Base-by-base conservation (phyloP, 37 sponge, comb jelly and placozoan genomes). In the Lycopodina hypogea region DNA sequence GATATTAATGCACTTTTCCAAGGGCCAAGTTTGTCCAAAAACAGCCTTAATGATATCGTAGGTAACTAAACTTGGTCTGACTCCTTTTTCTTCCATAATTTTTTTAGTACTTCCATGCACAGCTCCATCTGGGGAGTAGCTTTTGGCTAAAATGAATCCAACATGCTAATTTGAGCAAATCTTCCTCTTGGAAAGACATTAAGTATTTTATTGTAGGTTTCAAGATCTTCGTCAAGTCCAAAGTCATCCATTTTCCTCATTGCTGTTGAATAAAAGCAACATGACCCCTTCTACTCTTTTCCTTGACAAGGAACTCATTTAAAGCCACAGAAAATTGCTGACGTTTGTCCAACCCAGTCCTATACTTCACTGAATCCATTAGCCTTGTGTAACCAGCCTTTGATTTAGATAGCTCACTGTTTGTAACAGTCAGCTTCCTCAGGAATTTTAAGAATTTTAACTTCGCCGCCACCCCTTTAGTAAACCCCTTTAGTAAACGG, bases 81-180 rank as follows among this genome's bases (percentile, higher is more conserved):
- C 69, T 2, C 95, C 95, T 39, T 93, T 79, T 0, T 90, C 95
- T 73, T 96, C 97, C 97, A 96, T 96, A n/a, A n/a, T 61, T 87
- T 93, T 14, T 76, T 69, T 3, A 96, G 83, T 3, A 96, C 21
- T 11, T 88, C 75, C 68, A 96, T 56, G 38, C 94, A 89, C 17
- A 88, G 77, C 30, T 96, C 97, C 34, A 93, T 74, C 29, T 93
- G 95, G 24, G 97, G 97, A 22, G 80, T 69, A 1, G 95, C 86
- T 19, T 71, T 85, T 0, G 97, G 97, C 92, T 92, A 96, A 3
- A 96, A 18, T 0, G 92, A 86, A 85, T 96, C 97, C 29, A 96
- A 57, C 28, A 90, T 53, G 1, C 67, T 84, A 38, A 56, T 85
- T n/a, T 78, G 86, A 15, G 62, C 63, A 72, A 81, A 96, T 32